Evolutionary conservation across 92 coral and sea anemone genomes (phyloP), one percentile per base, ranked within the genome.

Genomic region (Palythoa caribaeorum): DNA sequence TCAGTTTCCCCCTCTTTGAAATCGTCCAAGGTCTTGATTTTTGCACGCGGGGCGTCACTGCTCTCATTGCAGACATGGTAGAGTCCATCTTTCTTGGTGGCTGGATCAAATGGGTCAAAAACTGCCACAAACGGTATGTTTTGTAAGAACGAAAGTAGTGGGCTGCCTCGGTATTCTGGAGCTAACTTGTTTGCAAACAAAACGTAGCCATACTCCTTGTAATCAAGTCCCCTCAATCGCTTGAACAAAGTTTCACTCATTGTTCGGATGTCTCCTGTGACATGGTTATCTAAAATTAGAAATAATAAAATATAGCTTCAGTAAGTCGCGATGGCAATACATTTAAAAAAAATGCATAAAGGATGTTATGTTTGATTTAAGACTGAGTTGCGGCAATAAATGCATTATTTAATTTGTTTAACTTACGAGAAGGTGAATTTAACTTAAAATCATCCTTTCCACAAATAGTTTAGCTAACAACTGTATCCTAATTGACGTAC

Each of bases 141-240:
- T 28, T 28, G 28, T 28, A 28, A 28, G 28, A 28, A 28, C 28
- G 28, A 28, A 28, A 28, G 28, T 28, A 28, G 72, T 44, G 88
- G 83, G 5, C 86, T 90, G 35, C 88, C 81, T 74, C 95, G 71
- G 81, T 92, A 84, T 38, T 88, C 83, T 8, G 91, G 76, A 21
- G 91, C 87, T 6, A 92, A 11, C 85, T 90, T 92, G 75, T 88
- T 90, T 6, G 95, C 93, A 9, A 92, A 48, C 59, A 92, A 40
- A 38, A 90, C 48, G 81, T 90, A 92, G 53, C 84, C 87, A 68
- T 53, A 87, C 20, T 92, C 95, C 53, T 92, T 90, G 1, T n/a
- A 88, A 62, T 90, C 85, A 6, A 92, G 51, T 1, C 85, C 87
- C 39, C 76, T 48, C 19, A 92, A 44, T 50, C 93, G 71, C n/a